Evolutionary conservation across 2,113 vertebrate species (phyloP), one percentile per base, ranked within the genome.

Genomic region (Lepisosteus oculatus): DNA sequence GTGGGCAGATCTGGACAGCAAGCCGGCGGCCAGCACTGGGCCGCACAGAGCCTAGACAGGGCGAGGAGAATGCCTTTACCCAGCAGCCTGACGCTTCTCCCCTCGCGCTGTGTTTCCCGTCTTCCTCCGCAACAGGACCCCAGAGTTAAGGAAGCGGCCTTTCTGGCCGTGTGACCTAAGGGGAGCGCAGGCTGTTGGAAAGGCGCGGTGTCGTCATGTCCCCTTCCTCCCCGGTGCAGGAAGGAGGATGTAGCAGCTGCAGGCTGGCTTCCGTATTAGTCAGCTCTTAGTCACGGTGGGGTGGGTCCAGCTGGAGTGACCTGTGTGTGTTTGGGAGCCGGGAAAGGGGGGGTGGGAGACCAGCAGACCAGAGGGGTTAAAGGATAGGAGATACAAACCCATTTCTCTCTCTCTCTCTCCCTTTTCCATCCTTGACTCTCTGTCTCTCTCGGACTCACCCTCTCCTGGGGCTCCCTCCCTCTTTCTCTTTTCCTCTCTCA

Each of bases 341-440:
- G 66, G 66, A 84, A 85, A 84, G 88, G 89, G 90, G 88, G 88
- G 87, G 8, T 9, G 6, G 62, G 62, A 17, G 14, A 14, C 14
- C 1, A 61, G 59, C 29, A 29, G 2, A 29, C 29, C 29, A 29
- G 59, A 11, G 59, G 13, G 8, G 6, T 92, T 90, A 90, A 90
- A 91, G 90, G 89, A 91, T 91, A 93, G 91, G 89, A 92, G 88
- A 90, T 89, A 90, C 89, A 90, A 91, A 88, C 5, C 88, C 8
- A 6, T 5, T 55, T 44, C 51, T 62, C 51, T 73, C 64, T 68
- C 64, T 68, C 7, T 45, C 55, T 68, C 43, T 45, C 57, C 8
- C 43, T 14, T 54, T 41, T 45, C 66, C 8, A 4, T 17, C 41
- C 4, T 51, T 44, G 8, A 44, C 8, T n/a, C 61, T 65, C 67